Conservation (phyloP, 2,113 vertebrate species). For the Pao palembangensis region DNA sequence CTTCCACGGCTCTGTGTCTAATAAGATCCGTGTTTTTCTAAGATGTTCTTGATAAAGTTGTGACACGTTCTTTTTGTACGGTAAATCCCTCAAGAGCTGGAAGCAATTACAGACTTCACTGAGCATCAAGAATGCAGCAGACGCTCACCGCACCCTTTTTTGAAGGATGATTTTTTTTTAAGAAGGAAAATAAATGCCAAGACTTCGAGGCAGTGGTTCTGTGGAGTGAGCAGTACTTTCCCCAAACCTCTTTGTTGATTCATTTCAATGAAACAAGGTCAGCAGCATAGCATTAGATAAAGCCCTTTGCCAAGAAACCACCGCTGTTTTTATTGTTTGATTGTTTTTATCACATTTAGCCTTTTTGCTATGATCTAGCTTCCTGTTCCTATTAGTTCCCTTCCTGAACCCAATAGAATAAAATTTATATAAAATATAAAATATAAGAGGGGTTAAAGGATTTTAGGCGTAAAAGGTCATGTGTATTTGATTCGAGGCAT, state of each 20-base stretch:
- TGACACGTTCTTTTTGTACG: constrained; percentile 33
- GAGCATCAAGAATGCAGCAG: constrained; percentile 61
- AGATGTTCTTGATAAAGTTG: constrained; percentile 52
- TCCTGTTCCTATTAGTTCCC: no score
- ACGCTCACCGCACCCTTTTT: constrained; percentile 54
- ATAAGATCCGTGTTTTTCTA: background rate
- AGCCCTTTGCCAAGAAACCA: constrained; percentile 5
- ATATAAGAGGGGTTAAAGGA: no score
- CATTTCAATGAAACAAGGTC: constrained; percentile 23
- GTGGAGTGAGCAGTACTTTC: constrained; percentile 58
- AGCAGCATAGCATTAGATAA: constrained; percentile 14
- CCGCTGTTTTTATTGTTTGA: constrained; percentile 7
- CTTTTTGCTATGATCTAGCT: no score
- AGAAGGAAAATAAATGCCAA: constrained; percentile 36
- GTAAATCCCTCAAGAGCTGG: constrained; percentile 57
- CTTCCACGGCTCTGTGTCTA: background rate
- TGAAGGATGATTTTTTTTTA: constrained; percentile 32
- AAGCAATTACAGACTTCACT: constrained; percentile 69
- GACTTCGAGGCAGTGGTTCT: constrained; percentile 34
- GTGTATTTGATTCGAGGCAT: no score
- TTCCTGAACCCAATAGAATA: no score
- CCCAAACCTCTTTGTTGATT: constrained; percentile 23
- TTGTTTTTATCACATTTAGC: no score
- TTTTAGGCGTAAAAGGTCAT: no score
- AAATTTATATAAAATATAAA: no score